A percentile compares a stretch with the other conserved stretches of the same genome.
Conservation (phyloP, 2,888 invertebrate species). For the Morinoia aosen region DNA sequence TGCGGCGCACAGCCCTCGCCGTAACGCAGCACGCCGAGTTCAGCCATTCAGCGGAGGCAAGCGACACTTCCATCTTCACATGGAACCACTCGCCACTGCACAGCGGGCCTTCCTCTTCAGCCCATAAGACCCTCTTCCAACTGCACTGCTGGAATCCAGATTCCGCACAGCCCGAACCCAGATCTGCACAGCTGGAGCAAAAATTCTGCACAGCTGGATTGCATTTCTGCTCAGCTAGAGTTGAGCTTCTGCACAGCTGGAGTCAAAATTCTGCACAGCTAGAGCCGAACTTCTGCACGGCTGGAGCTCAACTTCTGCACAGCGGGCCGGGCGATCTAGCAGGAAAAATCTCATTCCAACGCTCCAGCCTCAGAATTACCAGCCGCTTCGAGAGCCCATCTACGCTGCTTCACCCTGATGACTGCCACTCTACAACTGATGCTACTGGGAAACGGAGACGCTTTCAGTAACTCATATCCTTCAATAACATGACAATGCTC, state of each 20-base stretch:
- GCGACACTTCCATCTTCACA: neutral
- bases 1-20: neutral
- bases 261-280: neutral
- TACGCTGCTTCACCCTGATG: neutral
- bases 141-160: neutral
- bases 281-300: neutral
- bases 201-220: neutral
- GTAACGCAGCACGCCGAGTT: neutral
- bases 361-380: neutral
- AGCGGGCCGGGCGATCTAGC: neutral
- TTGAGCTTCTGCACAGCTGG: neutral
- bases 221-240: neutral
- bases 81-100: neutral
- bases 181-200: neutral
- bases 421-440: neutral
- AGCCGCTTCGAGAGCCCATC: neutral
- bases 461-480: too few relatives aligned
- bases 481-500: too few relatives aligned
- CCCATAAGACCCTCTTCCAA: neutral
- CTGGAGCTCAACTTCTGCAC: neutral
- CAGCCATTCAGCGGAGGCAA: neutral
- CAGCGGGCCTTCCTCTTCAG: constrained; percentile 6
- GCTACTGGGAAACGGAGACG: too few relatives aligned
- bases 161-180: neutral
- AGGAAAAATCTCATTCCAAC: neutral